Evolutionary conservation across 2,888 invertebrate species (phyloP), one percentile per base, ranked within the genome.

Genomic region (Drymonia ruficornis): DNA sequence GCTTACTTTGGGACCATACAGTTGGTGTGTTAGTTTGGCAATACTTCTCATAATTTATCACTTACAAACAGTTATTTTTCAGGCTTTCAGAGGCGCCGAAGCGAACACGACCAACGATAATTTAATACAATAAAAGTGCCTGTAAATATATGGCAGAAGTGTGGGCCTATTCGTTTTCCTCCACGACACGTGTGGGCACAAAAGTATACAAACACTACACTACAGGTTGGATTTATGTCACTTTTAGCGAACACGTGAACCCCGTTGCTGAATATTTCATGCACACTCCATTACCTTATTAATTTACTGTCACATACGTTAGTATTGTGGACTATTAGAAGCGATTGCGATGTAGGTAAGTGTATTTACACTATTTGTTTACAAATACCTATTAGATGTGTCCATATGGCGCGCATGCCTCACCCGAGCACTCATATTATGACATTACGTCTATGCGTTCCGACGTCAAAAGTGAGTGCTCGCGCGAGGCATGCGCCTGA

Each of bases 221-320:
- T 51, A 53, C 49, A 52, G 23, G 28, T 19, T 51, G 56, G 58
- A 67, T 66, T 69, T 60, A 40, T 40, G 40, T 31, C 16, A 40
- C 56, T 65, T 67, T 62, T 55, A 63, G 57, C 40, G 34, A 56
- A 36, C 36, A 45, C 52, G 55, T 53, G 63, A 61, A 52, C 36
- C 34, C 12, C 16, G 49, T 47, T 31, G 50, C 36, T 56, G 55
- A 52, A 63, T 63, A 60, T 65, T 60, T 70, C 57, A 67, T 62
- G 29, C 50, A 38, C 52, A 61, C 49, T 62, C 57, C 60, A 63
- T 65, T 69, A 49, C 48, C 44, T 62, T 63, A 65, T 64, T 64
- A 63, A 59, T 65, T 56, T 65, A 67, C 56, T 59, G 59, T 59
- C 55, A 52, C 47, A 58, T 53, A 56, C 23, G 4, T 23, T 15